Evolutionary conservation across 2,113 vertebrate genomes (phyloP).

Genomic region (Pachypanchax playfairii): DNA sequence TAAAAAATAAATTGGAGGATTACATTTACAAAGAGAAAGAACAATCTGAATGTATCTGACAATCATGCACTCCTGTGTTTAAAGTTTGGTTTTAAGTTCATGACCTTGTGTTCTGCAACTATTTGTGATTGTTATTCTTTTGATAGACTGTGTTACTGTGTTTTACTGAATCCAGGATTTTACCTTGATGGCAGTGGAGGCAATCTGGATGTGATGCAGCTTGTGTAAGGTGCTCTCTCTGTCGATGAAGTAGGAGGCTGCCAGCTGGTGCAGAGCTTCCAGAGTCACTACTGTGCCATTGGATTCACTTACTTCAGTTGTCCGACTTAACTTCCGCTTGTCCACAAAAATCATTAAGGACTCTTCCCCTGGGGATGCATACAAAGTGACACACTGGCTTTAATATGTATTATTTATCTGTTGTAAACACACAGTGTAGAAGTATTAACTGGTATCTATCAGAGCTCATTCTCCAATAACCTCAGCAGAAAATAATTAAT

Average conservation of each 20-base stretch:
- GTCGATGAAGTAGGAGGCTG: constrained; percentile 86
- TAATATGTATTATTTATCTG: constrained; percentile 8
- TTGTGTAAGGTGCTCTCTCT: constrained; percentile 83
- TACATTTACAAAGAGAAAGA: too few relatives aligned
- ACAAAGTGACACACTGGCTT: neutral
- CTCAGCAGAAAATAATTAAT: neutral
- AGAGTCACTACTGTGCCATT: constrained; percentile 81
- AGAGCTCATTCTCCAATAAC: neutral
- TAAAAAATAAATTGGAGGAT: too few relatives aligned
- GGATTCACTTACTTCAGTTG: constrained; percentile 72
- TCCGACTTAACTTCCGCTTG: constrained; percentile 82
- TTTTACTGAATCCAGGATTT: too few relatives aligned
- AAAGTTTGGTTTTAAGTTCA: too few relatives aligned
- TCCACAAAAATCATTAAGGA: constrained; percentile 86
- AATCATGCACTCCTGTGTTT: too few relatives aligned
- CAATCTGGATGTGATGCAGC: constrained; percentile 85
- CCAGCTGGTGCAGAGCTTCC: constrained; percentile 85
- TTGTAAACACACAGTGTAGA: neutral
- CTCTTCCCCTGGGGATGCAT: constrained; percentile 76
- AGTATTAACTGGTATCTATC: constrained; percentile 8
- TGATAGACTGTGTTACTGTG: too few relatives aligned
- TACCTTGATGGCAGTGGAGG: constrained; percentile 85
- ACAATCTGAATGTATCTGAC: too few relatives aligned
- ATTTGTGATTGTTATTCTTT: too few relatives aligned
- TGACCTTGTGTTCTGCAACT: too few relatives aligned